Base-by-base conservation (phyloP, 2,113 vertebrate species). In the Myrmecobius fasciatus region DNA sequence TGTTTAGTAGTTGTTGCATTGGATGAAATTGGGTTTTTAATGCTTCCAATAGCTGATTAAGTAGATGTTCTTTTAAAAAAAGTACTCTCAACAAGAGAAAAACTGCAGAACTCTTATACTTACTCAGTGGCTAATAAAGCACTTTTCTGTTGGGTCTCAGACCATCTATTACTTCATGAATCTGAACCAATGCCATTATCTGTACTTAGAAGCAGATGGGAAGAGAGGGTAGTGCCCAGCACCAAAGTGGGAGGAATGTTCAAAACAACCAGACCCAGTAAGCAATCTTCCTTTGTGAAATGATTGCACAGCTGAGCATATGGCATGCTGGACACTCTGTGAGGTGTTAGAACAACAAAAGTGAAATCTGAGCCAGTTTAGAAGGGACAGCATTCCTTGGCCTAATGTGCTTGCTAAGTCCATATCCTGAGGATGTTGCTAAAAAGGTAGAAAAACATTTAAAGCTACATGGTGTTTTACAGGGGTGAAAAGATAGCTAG, bases 161-260 rank as follows among this genome's bases (percentile, higher is more conserved):
- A 91, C 49, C 49, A 94, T 75, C 53, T 96, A 43, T 75, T 88
- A 89, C 56, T 94, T 95, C 91, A 31, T 92, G 83, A 91, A 93
- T 93, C 93, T 48, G 91, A 96, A 93, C 94, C 89, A 90, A 36
- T 49, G 90, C 94, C 91, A 93, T 94, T 83, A 97, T 47, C 90
- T 97, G 90, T 95, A 53, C 94, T 94, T 75, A 94, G 89, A 96
- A 96, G 49, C 97, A 98, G 95, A 97, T 97, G 96, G 95, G 46
- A 95, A 94, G 56, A 54, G 91, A 95, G 17, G 24, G n/a, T 75
- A 54, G 25, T 47, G 51, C 53, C 89, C 54, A 67, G 95, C 91
- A 93, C 83, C 96, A 97, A 67, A 97, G 90, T 31, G 46, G 94
- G 92, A 92, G 25, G 52, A 96, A 96, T 96, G 96, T 97, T 98